These are phyloP conservation scores for Mellivora capensis DNA, from an alignment of 2,113 vertebrate species.

Conservation along the genomic window DNA sequence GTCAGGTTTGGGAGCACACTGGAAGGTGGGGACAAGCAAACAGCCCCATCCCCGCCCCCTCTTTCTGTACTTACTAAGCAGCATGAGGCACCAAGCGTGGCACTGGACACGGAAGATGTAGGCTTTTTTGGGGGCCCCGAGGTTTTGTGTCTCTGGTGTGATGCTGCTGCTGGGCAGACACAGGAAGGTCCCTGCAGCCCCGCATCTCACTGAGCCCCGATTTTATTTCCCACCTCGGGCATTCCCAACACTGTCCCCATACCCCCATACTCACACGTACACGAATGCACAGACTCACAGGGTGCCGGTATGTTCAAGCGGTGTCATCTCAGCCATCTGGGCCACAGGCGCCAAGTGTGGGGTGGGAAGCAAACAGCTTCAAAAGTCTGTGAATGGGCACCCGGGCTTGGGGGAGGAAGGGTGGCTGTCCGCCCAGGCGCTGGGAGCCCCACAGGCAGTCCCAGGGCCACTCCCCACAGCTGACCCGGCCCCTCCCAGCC, in stretches of 20 bases:
- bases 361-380: not conserved
- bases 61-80: not conserved
- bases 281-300: not conserved
- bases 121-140: not conserved
- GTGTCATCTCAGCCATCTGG: constrained; percentile 1
- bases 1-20: not conserved
- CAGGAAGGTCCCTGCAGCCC: not conserved
- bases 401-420: not conserved
- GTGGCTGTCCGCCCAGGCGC: not conserved
- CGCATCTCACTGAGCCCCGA: not conserved
- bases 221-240: not conserved
- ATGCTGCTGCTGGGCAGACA: not conserved
- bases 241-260: not conserved
- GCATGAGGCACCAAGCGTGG: not conserved
- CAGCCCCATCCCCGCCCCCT: not conserved
- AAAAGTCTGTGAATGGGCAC: not conserved
- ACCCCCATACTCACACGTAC: not conserved
- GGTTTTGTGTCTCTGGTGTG: not conserved
- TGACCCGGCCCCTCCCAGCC: constrained; percentile 20
- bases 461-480: constrained; percentile 22
- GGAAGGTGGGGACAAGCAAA: not conserved
- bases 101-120: not conserved
- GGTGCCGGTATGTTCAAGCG: not conserved
- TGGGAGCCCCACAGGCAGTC: not conserved
- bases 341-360: accelerated